Base-by-base conservation (phyloP, 64 coral and sea anemone species). In the Exaiptasia diaphana region DNA sequence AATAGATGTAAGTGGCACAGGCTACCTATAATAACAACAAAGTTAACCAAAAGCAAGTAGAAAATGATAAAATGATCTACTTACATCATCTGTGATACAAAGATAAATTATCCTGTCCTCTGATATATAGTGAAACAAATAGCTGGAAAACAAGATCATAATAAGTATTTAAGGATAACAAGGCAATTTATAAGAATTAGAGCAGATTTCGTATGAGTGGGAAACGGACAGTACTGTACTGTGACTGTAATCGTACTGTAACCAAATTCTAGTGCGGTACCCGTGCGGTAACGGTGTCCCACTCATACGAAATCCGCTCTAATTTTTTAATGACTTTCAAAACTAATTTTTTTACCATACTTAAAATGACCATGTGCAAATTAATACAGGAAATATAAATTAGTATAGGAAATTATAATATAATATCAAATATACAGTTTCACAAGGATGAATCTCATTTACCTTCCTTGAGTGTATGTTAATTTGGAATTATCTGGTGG, bases 51-150 rank as follows among this genome's bases (percentile, higher is more conserved):
- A n/a, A n/a, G n/a, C n/a, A n/a, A n/a, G n/a, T n/a, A n/a, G n/a
- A n/a, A n/a, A n/a, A n/a, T n/a, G n/a, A n/a, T 11, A 55, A 9
- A 55, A 9, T 15, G 31, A 12, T 17, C 31, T 53, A 53, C 95
- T 99, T 85, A 99, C 95, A 77, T 99, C 85, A 82, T 99, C 95
- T 86, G 95, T 99, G 52, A 99, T 93, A 77, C 95, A 99, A 32
- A 99, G 52, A 56, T 93, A 99, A 14, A 87, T 76, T 33, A 99
- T 82, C 28, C 85, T 93, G 38, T 99, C 95, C 59, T 99, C 95
- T 55, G 90, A 93, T 80, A 99, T 89, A 40, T 99, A 99, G 61
- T 99, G 95, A 54, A 99, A 99, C n/a, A 99, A 84, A 61, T 99
- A 99, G 52, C 95, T 99, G 75, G 39, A 74, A 81, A 53, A 36